Conservation (phyloP, 2,113 vertebrate species). For the Halcyon malimbica region DNA sequence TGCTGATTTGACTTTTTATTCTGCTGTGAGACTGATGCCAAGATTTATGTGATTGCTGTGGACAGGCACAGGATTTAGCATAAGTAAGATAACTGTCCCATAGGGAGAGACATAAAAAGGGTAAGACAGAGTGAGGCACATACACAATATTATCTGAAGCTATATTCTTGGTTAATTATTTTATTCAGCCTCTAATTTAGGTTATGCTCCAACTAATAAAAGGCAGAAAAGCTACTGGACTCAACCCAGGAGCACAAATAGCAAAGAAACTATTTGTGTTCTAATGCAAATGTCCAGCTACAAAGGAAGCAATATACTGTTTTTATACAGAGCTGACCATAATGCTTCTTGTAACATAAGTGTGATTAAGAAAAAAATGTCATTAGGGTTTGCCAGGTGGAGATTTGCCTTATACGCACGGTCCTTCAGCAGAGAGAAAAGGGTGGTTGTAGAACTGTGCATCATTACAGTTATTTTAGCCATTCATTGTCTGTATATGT, state of each 20-base stretch:
- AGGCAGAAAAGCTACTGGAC: slow-evolving; percentile 36
- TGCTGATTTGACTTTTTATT: slow-evolving; percentile 69
- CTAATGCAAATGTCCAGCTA: background rate
- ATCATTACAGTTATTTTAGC: background rate
- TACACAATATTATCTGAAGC: slow-evolving; percentile 65
- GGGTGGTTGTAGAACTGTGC: background rate
- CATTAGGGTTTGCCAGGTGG: background rate
- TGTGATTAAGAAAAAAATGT: background rate
- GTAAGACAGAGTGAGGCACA: slow-evolving; percentile 38
- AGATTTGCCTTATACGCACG: background rate
- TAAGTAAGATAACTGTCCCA: slow-evolving; percentile 69
- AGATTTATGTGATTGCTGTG: slow-evolving; percentile 70
- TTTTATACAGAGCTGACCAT: background rate
- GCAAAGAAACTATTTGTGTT: slow-evolving; percentile 27
- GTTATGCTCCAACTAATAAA: slow-evolving; percentile 69
- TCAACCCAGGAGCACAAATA: slow-evolving; percentile 53
- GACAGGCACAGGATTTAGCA: slow-evolving; percentile 69
- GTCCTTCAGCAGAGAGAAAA: background rate
- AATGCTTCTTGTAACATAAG: background rate
- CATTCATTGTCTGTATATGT: background rate
- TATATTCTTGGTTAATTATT: slow-evolving; percentile 65
- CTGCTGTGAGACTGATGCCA: slow-evolving; percentile 40
- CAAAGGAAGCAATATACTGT: background rate
- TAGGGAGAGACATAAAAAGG: slow-evolving; percentile 69
- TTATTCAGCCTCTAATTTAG: slow-evolving; percentile 67